Base-by-base conservation (phyloP, 2,113 vertebrate genomes). In the Dermatemys mawii region DNA sequence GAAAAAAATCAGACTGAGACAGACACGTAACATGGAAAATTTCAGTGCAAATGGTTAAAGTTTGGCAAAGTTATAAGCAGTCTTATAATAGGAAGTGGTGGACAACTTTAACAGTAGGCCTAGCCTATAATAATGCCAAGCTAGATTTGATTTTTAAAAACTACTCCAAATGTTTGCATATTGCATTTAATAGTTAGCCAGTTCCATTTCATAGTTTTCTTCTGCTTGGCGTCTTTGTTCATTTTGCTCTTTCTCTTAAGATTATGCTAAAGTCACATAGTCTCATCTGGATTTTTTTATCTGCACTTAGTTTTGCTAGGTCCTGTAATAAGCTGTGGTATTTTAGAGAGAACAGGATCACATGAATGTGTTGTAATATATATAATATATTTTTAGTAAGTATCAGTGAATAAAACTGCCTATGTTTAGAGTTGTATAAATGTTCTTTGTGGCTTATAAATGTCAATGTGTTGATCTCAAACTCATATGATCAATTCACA, bases 401-500 rank as follows among this genome's bases (percentile, higher is more conserved):
- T 51, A 84, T 35, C 57, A 76, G 32, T 46, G 67, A 78, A 70
- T 55, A 86, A 75, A 54, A 44, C 5, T 49, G 24, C 78, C 87
- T 93, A 53, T 93, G 4, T 93, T 93, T 75, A 92, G 91, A 87
- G 44, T 8, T 87, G 49, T 54, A 32, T 83, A 78, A 82, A 80
- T 48, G 50, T 70, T 90, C 79, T 78, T 24, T 26, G 78, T 46
- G 26, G 38, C 73, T 75, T 73, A 46, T 75, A 44, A 75, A 46
- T 3, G 32, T 24, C 22, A 84, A 14, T 75, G 32, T 57, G 70
- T 81, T 49, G 32, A 76, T 44, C 4, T 57, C 48, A 81, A 87
- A 81, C 22, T 93, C 53, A 80, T 17, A 51, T 81, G 73, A 93
- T 67, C 53, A 50, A 8, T 76, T 83, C 51, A 84, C 83, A 81